Percentiles rank a stretch among this genome's conserved stretches.
Evolutionary conservation across 2,113 vertebrate genomes (phyloP).

Genomic region (Datnioides undecimradiatus): DNA sequence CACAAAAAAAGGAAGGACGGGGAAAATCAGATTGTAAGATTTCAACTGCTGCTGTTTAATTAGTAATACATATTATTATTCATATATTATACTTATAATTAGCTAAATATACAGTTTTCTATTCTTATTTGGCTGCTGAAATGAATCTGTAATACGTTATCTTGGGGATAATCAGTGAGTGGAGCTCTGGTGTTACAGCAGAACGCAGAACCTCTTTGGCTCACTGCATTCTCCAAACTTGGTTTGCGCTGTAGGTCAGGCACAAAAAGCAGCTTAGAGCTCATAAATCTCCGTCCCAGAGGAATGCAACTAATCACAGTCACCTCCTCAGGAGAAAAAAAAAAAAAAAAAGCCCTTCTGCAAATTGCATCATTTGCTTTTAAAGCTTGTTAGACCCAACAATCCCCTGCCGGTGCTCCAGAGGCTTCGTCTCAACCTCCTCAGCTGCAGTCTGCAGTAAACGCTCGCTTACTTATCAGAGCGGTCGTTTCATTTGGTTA

Average conservation of each 20-base stretch:
- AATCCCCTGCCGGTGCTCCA: slow-evolving; percentile 9
- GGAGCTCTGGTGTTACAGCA: slow-evolving; percentile 1
- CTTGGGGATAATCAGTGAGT: slow-evolving; percentile 6
- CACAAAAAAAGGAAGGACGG: not conserved
- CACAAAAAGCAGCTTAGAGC: slow-evolving; percentile 28
- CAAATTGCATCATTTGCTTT: slow-evolving; percentile 58
- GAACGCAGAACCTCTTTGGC: not conserved
- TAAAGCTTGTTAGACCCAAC: slow-evolving; percentile 41
- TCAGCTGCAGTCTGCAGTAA: slow-evolving; percentile 1
- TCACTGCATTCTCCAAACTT: slow-evolving; percentile 24
- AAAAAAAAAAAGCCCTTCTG: slow-evolving; percentile 41
- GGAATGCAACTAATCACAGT: slow-evolving; percentile 52
- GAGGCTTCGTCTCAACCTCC: too few relatives aligned
- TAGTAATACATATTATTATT: not conserved
- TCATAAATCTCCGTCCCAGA: slow-evolving; percentile 48
- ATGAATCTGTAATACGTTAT: not conserved
- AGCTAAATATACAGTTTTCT: not conserved
- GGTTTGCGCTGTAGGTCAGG: slow-evolving; percentile 29
- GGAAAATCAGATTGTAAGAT: not conserved
- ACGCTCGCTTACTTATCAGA: slow-evolving; percentile 2
- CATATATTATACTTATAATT: not conserved
- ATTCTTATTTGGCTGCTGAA: not conserved
- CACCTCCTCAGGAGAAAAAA: slow-evolving; percentile 44
- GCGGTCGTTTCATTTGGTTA: slow-evolving; percentile 1
- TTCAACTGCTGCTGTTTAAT: too few relatives aligned